Conservation (phyloP, 2,113 vertebrate species). For the Dipodomys spectabilis region DNA sequence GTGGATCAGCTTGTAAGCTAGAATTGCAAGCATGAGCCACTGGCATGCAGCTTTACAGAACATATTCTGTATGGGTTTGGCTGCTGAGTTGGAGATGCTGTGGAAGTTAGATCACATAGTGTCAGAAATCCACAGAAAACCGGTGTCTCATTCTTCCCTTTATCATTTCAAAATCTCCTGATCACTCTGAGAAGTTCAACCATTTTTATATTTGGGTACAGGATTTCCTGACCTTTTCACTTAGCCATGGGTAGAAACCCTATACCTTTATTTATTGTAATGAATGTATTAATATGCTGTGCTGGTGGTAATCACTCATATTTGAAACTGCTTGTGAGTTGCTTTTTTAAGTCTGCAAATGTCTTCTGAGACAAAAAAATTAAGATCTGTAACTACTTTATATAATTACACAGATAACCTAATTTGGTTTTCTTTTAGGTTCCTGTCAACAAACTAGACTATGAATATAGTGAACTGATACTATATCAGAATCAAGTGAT, state of each 20-base stretch:
- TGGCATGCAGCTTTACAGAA: no score
- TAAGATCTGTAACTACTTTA: constrained; percentile 40
- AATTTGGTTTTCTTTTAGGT: constrained; percentile 78
- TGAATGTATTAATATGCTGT: not conserved
- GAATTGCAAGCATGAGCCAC: no score
- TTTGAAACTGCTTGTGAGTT: constrained; percentile 9
- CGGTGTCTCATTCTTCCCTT: no score
- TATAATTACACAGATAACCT: constrained; percentile 40
- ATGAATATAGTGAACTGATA: constrained; percentile 90
- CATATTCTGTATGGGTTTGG: no score
- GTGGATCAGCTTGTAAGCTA: not conserved
- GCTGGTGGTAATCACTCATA: not conserved
- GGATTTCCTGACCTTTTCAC: constrained; percentile 8
- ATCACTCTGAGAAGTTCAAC: not conserved
- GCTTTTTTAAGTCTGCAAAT: constrained; percentile 41
- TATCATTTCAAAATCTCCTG: no score
- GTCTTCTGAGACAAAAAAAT: constrained; percentile 9
- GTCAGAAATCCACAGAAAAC: no score
- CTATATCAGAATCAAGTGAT: constrained; percentile 90
- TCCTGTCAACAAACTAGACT: constrained; percentile 89
- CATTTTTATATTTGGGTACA: not conserved
- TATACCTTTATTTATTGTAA: constrained; percentile 28
- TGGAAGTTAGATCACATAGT: no score
- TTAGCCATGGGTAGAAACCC: not conserved
- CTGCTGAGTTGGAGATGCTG: no score